Evolutionary conservation across 2,113 vertebrate genomes (phyloP), one percentile per base, ranked within the genome.

Genomic region (Zapornia atra): DNA sequence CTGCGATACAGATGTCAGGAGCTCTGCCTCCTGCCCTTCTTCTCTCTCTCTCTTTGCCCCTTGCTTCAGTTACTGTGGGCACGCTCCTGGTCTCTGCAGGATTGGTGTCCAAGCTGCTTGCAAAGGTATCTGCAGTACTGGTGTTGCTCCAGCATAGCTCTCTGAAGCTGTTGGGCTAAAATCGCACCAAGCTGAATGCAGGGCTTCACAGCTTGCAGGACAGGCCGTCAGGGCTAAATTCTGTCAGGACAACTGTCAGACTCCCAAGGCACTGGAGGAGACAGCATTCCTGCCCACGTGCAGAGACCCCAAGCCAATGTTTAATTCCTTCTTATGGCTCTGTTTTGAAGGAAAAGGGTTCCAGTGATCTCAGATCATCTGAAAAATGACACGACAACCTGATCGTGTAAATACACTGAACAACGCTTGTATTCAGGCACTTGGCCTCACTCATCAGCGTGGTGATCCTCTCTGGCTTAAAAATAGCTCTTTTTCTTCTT

Each of bases 1-100:
- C 91, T 96, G 94, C 5, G 0, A 28, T 72, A 69, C 91, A 97
- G 95, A 96, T 97, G 94, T 84, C 36, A 79, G 78, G 61, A 76
- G 60, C 26, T 87, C 65, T 78, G 65, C 33, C 31, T 91, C 50
- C 57, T 82, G 29, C 51, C n/a, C 31, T 82, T 19, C 38, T 92
- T 84, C 57, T 28, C 18, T 57, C 42, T 82, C 87, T 84, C 21
- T 48, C 21, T 48, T 92, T 92, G 38, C 65, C 34, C 18, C 31
- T 60, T 82, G 29, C 42, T 81, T 81, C 38, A 28, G 10, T 24
- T 64, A 86, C 83, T 44, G 24, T 60, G n/a, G 63, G 9, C 15
- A 8, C 5, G 42, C 26, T 84, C 11, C 24, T 64, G 22, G 17
- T 88, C 16, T 91, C 57, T 0, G 0, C 21, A 48, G 69, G 26